phyloP scores from a whole-genome alignment of 2,113 vertebrate genomes.

The Pterophyllum scalare region DNA sequence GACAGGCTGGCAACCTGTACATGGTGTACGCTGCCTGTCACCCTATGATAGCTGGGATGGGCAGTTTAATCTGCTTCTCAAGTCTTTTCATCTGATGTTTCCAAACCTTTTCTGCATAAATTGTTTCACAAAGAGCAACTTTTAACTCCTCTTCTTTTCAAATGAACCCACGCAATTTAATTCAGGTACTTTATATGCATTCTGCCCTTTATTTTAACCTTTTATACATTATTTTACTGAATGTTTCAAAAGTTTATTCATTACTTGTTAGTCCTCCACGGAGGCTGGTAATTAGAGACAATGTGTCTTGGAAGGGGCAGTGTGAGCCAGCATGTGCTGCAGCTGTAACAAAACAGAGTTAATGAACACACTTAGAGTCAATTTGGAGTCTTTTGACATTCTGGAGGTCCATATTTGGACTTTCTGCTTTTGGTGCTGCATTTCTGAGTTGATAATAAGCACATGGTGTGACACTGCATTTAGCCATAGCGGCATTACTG shows the following conservation, averaged over 20 bases:
- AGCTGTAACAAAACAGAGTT: background rate
- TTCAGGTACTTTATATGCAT: fast-evolving
- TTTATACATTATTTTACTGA: background rate
- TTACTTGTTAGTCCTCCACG: background rate
- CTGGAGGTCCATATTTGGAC: background rate
- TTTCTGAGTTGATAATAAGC: background rate
- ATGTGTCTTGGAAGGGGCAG: background rate
- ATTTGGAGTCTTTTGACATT: conserved; percentile 3
- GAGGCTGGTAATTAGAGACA: background rate
- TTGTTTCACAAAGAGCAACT: background rate
- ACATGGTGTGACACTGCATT: background rate
- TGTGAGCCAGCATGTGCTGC: background rate
- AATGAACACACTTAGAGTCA: background rate
- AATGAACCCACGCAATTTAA: background rate
- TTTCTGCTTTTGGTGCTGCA: background rate
- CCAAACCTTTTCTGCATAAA: background rate
- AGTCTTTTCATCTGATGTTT: background rate
- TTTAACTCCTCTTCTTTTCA: background rate
- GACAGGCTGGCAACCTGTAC: too few relatives aligned
- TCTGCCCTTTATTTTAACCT: background rate
- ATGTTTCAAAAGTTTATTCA: background rate
- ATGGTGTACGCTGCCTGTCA: too few relatives aligned
- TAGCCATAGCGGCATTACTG: background rate
- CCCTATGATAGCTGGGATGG: too few relatives aligned
- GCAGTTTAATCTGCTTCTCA: background rate